These are phyloP conservation scores for Urocynchramus pylzowi DNA, from an alignment of 2,113 vertebrate species.

Conservation along the genomic window DNA sequence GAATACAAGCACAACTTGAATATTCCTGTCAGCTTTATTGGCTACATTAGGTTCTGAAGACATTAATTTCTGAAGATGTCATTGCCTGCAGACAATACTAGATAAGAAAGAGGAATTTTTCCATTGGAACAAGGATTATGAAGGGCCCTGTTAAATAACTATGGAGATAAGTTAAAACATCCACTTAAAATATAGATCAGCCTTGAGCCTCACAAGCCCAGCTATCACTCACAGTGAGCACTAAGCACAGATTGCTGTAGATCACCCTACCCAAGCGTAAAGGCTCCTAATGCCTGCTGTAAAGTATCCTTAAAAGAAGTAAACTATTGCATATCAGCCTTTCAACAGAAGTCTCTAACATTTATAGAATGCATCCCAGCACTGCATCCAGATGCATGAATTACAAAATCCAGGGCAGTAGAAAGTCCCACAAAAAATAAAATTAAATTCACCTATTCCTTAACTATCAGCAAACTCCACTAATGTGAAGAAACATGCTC, in stretches of 20 bases:
- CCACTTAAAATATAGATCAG: conserved; percentile 48
- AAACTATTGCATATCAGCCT: not conserved
- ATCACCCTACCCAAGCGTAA: not conserved
- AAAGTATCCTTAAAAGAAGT: not conserved
- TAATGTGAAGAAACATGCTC: fast-evolving
- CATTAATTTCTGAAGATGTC: conserved; percentile 15
- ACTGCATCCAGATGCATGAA: not conserved
- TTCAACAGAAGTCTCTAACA: not conserved
- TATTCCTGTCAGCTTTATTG: not conserved
- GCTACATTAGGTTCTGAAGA: not conserved
- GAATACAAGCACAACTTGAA: not conserved
- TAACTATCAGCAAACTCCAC: not conserved
- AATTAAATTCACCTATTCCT: not conserved
- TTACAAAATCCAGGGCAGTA: not conserved
- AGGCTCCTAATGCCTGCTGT: not conserved
- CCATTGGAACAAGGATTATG: conserved; percentile 18
- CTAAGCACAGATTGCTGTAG: not conserved
- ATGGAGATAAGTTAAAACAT: conserved; percentile 31
- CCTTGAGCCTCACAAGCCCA: conserved; percentile 4
- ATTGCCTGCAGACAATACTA: conserved; percentile 18
- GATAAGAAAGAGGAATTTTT: conserved; percentile 25
- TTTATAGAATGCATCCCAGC: not conserved
- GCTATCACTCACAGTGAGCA: conserved; percentile 1
- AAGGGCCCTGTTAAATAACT: conserved; percentile 25
- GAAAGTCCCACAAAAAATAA: not conserved